These are phyloP conservation scores for Sphenodon punctatus DNA, from an alignment of 2,797 vertebrate genomes.

Conservation along the genomic window DNA sequence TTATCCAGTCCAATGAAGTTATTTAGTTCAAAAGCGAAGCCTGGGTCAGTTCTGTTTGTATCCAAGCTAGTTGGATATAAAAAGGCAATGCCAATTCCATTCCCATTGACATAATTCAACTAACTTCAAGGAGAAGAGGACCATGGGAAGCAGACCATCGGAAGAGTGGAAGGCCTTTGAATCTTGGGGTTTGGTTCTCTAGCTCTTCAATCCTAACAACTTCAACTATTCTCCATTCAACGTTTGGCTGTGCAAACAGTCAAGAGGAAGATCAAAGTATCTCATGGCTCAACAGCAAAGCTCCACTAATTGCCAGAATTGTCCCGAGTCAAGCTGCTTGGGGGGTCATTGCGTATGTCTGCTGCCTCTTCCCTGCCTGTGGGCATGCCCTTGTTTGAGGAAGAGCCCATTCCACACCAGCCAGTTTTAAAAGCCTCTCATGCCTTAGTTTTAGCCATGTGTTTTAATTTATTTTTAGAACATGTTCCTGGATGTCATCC, in stretches of 20 bases:
- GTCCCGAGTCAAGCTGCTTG: rapidly evolving
- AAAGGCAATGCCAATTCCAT: not conserved
- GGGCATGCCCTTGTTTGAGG: not conserved
- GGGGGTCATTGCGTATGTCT: not conserved
- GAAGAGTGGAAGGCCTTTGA: not conserved
- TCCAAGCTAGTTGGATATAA: not conserved
- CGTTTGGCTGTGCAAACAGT: not conserved
- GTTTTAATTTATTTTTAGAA: not conserved
- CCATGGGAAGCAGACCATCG: not conserved
- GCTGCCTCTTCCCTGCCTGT: no score
- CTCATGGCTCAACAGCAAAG: slow-evolving; percentile 30
- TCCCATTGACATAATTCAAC: not conserved
- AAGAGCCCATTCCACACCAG: not conserved
- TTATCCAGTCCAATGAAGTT: not conserved
- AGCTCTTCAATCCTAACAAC: not conserved
- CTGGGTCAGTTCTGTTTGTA: not conserved
- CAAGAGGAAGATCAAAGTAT: slow-evolving; percentile 27
- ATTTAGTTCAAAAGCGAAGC: not conserved
- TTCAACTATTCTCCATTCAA: not conserved
- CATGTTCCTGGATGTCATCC: not conserved
- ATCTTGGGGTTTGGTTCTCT: not conserved
- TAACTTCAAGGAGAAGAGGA: not conserved
- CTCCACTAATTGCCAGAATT: not conserved
- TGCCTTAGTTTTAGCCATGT: not conserved
- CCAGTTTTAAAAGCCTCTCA: not conserved